Evolutionary conservation across 2,888 invertebrate species (phyloP).

Genomic region (Calameuta filiformis): DNA sequence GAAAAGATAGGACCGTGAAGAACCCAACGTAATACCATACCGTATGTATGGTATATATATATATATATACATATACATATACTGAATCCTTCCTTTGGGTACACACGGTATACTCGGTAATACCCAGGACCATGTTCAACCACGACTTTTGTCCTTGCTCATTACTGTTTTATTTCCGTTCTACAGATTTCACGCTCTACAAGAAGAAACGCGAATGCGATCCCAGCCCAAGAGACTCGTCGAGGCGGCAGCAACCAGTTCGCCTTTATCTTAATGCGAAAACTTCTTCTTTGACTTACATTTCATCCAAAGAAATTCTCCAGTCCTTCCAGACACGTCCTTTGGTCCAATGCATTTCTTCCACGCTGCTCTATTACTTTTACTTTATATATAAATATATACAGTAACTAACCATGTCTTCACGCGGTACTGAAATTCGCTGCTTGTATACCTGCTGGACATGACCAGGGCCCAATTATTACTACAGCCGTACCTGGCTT

Average conservation of each 20-base stretch:
- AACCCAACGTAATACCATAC: not conserved
- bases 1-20: not conserved
- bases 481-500: not conserved
- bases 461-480: not conserved
- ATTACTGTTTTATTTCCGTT: not conserved
- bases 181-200: not conserved
- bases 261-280: conserved; percentile 31
- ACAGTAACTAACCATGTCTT: not conserved
- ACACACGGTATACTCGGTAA: not conserved
- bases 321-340: not conserved
- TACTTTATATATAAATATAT: not conserved
- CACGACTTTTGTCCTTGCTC: not conserved
- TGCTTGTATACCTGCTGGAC: not conserved
- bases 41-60: conserved; percentile 22
- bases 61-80: conserved; percentile 34
- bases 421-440: not conserved
- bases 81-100: not conserved
- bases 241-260: not conserved
- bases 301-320: conserved; percentile 1
- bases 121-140: not conserved
- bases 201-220: not conserved
- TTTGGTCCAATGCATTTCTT: not conserved
- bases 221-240: not conserved
- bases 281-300: conserved; percentile 31
- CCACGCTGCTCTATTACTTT: not conserved